Conservation (phyloP, 2,113 vertebrate genomes). For the Leptodactylus fuscus region DNA sequence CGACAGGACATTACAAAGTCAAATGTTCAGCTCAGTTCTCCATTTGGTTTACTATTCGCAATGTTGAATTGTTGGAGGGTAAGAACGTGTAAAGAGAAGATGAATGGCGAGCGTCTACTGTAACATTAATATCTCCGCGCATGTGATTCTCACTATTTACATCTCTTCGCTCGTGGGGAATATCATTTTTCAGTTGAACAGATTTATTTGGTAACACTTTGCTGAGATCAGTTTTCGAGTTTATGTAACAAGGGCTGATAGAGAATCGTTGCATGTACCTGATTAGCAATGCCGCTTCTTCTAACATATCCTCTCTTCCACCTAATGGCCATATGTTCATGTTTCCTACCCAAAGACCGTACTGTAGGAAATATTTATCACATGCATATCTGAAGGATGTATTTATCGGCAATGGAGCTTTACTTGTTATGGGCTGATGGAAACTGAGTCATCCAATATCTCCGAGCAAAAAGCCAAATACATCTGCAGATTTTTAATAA, state of each 20-base stretch:
- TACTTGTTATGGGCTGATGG: not conserved
- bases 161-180: not conserved
- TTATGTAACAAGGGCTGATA: not conserved
- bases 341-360: not conserved
- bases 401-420: not conserved
- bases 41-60: not conserved
- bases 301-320: not conserved
- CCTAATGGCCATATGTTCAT: not conserved
- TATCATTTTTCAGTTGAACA: not conserved
- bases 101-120: not conserved
- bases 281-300: not conserved
- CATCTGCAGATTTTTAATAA: not conserved
- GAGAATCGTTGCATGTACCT: not conserved
- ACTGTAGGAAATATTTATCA: not conserved
- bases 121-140: not conserved
- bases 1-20: not conserved
- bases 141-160: not conserved
- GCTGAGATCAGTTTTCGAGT: not conserved
- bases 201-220: conserved; percentile 24
- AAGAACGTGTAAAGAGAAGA: not conserved
- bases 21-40: not conserved
- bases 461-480: not conserved
- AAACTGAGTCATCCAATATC: not conserved
- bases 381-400: not conserved
- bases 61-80: not conserved